phyloP scores from a whole-genome alignment of 2,888 invertebrate genomes.

The Scaptomyza cyrtandrae region DNA sequence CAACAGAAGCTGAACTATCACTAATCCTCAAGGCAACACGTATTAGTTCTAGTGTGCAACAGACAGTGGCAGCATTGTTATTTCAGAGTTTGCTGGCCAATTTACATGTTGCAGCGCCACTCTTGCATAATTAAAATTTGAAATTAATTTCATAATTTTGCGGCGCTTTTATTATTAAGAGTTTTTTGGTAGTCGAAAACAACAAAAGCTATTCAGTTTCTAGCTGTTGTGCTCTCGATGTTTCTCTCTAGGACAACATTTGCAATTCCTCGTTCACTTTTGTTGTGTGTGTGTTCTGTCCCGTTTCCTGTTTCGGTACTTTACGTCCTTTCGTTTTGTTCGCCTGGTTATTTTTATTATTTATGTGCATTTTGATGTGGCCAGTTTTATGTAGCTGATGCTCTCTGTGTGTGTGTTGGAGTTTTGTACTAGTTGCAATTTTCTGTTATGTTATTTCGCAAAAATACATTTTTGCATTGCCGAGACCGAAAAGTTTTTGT shows the following conservation, averaged over 20 bases:
- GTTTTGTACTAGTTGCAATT: slow-evolving; percentile 32
- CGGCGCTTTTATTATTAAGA: slow-evolving; percentile 68
- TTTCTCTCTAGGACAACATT: not conserved
- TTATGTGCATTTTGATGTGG: slow-evolving; percentile 80
- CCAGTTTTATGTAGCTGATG: slow-evolving; percentile 45
- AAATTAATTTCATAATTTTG: slow-evolving; percentile 79
- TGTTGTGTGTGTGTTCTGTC: slow-evolving; percentile 18
- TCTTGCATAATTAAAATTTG: slow-evolving; percentile 78
- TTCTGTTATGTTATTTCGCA: slow-evolving; percentile 51
- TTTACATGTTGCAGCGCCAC: slow-evolving; percentile 69
- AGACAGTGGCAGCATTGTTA: slow-evolving; percentile 2
- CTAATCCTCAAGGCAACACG: slow-evolving; percentile 8
- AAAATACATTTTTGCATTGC: slow-evolving; percentile 47
- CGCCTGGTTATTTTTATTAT: slow-evolving; percentile 72
- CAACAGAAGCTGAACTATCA: not conserved
- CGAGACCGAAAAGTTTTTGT: slow-evolving; percentile 48
- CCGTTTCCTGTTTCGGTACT: slow-evolving; percentile 62
- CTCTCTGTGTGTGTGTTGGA: slow-evolving; percentile 35
- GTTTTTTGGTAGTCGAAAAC: slow-evolving; percentile 30
- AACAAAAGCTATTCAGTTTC: slow-evolving; percentile 62
- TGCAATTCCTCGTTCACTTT: slow-evolving; percentile 12
- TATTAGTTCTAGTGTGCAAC: slow-evolving; percentile 1
- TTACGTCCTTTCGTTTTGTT: slow-evolving; percentile 32
- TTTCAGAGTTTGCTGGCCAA: slow-evolving; percentile 37
- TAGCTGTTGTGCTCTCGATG: not conserved